Evolutionary conservation across 2,113 vertebrate genomes (phyloP).

Genomic region (Psittacus erithacus): DNA sequence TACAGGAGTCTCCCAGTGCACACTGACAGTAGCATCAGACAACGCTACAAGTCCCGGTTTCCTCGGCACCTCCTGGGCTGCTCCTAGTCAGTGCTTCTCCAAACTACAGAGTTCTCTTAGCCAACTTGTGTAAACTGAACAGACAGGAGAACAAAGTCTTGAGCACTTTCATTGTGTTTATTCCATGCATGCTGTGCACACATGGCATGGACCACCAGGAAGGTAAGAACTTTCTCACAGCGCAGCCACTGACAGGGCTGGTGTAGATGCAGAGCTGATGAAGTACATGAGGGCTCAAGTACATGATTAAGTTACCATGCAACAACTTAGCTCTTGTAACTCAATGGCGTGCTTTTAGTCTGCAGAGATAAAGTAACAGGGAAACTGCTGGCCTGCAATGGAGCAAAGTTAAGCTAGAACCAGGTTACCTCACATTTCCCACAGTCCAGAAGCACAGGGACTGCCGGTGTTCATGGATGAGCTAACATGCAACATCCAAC

Average conservation of each 20-base stretch:
- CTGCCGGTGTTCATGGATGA: not conserved
- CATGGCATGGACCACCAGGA: not conserved
- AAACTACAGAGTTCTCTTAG: not conserved
- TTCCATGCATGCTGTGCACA: constrained; percentile 27
- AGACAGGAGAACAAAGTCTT: constrained; percentile 48
- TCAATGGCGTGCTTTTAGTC: not conserved
- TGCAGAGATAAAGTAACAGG: not conserved
- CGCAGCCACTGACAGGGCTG: not conserved
- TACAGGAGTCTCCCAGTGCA: not conserved
- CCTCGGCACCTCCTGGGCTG: constrained; percentile 25
- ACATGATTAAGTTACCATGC: not conserved
- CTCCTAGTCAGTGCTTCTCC: constrained; percentile 3
- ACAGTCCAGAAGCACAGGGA: not conserved
- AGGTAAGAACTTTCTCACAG: not conserved
- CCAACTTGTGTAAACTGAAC: constrained; percentile 32
- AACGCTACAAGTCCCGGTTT: not conserved
- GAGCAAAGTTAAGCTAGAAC: not conserved
- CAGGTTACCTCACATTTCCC: not conserved
- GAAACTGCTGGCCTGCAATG: not conserved
- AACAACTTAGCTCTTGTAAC: not conserved
- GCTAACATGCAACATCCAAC: constrained; percentile 20
- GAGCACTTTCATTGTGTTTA: not conserved
- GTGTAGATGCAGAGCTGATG: not conserved
- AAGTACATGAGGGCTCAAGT: not conserved
- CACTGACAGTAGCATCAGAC: constrained; percentile 23